Base-by-base conservation (phyloP, 2,113 vertebrate genomes). In the Callopanchax toddi region DNA sequence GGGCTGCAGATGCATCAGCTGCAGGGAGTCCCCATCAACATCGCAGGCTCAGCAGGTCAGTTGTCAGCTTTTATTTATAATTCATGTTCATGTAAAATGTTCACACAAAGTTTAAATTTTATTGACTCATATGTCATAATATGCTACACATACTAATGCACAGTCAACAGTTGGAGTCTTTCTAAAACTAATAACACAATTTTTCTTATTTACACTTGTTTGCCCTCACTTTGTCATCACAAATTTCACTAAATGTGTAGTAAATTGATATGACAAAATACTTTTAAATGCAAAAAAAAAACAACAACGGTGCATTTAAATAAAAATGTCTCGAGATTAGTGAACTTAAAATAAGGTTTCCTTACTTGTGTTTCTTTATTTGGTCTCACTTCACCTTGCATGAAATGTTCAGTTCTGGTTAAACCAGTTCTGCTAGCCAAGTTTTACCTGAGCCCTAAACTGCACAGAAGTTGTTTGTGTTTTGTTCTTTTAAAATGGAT, bases 1-100 rank as follows among this genome's bases (percentile, higher is more conserved):
- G 96, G 96, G 26, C 94, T 98, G 66, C 96, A 98, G 86, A 96
- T 98, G 82, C 95, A 98, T 55, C 97, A 98, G 86, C 91, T 99
- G 63, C 96, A 95, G 57, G 94, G 95, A 8, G 89, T 98, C 71
- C 96, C 96, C 0, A 87, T 98, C 78, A 79, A 95, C 67, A 94
- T 98, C n/a, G 67, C 95, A 11, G 95, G 94, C 60, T 5, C 94
- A 10, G 43, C 92, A 70, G 96, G 96, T 99, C 75, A 93, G 94
- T 71, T 20, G 58, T 43, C 23, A 17, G 8, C 11, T 62, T 22
- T 34, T n/a, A 49, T n/a, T 8, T 16, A 21, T n/a, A 43, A 44
- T 17, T 42, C 4, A 17, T 42, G 15, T 17, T 42, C 6, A 42
- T n/a, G n/a, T n/a, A n/a, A n/a, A n/a, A 11, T 42, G 11, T 15